Evolutionary conservation across 2,797 vertebrate species (phyloP).

Genomic region (Ciconia nigra): DNA sequence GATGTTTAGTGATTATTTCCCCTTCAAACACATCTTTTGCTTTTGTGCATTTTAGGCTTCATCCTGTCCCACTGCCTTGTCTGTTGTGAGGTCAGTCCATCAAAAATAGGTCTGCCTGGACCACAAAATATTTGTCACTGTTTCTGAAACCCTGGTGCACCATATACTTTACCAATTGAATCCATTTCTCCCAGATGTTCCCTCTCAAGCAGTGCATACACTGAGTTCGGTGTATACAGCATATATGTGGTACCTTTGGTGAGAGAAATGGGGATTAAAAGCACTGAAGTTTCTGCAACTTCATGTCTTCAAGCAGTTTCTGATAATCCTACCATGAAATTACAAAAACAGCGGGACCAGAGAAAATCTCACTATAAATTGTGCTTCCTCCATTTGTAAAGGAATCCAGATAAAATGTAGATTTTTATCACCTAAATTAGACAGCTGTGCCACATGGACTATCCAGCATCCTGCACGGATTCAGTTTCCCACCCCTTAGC

Average conservation of each 20-base stretch:
- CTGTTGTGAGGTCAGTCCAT: accelerated
- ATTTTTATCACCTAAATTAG: constrained; percentile 17
- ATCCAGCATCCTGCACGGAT: neutral
- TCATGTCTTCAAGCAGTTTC: neutral
- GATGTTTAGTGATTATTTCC: neutral
- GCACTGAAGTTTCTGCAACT: neutral
- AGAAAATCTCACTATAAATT: neutral
- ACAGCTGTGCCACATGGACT: neutral
- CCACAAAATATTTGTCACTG: neutral
- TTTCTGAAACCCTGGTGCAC: neutral
- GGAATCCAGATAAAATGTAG: neutral
- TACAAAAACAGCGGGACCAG: constrained; percentile 10
- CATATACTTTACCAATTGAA: accelerated
- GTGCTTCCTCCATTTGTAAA: neutral
- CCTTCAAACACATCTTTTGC: neutral
- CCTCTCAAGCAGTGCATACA: accelerated
- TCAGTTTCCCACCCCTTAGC: neutral
- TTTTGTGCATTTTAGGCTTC: neutral
- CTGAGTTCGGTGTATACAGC: neutral
- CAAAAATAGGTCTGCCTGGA: neutral
- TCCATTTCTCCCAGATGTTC: neutral
- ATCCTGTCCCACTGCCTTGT: neutral
- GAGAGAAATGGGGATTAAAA: neutral
- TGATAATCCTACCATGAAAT: constrained; percentile 51
- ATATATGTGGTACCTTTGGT: neutral